Evolutionary conservation across 2,888 invertebrate genomes (phyloP).

Genomic region (Limulus polyphemus): DNA sequence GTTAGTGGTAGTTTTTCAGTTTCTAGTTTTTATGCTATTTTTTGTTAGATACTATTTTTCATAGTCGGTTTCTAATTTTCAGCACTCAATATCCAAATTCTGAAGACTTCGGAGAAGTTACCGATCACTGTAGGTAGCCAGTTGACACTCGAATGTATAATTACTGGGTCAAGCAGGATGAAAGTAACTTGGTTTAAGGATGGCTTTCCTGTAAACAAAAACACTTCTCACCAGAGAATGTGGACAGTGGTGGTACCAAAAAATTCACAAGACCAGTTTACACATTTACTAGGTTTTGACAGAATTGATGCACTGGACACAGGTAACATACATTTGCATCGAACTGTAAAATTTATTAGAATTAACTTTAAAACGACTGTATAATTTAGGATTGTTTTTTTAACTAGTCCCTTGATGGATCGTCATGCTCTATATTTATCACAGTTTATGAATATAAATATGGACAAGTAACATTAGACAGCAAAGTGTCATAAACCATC

Average conservation of each 20-base stretch:
- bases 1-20: no score
- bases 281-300: slow-evolving; percentile 17
- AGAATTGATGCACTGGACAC: slow-evolving; percentile 12
- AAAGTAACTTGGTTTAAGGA: slow-evolving; percentile 26
- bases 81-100: slow-evolving; percentile 10
- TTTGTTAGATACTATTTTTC: no score
- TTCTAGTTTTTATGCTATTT: no score
- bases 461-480: no score
- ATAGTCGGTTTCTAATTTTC: not conserved
- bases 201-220: slow-evolving; percentile 12
- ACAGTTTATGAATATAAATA: no score
- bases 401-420: no score
- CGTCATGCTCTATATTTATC: no score
- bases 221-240: slow-evolving; percentile 11
- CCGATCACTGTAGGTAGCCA: slow-evolving; percentile 17
- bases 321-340: slow-evolving; percentile 5
- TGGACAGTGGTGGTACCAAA: slow-evolving; percentile 16
- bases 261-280: slow-evolving; percentile 16
- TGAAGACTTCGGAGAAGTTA: slow-evolving; percentile 17
- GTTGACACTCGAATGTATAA: slow-evolving; percentile 25
- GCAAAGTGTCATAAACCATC: no score
- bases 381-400: no score
- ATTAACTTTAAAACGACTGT: no score
- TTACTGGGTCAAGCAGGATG: slow-evolving; percentile 23
- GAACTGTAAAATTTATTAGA: no score